Evolutionary conservation across 2,113 vertebrate species (phyloP), one percentile per base, ranked within the genome.

Genomic region (Carlito syrichta): DNA sequence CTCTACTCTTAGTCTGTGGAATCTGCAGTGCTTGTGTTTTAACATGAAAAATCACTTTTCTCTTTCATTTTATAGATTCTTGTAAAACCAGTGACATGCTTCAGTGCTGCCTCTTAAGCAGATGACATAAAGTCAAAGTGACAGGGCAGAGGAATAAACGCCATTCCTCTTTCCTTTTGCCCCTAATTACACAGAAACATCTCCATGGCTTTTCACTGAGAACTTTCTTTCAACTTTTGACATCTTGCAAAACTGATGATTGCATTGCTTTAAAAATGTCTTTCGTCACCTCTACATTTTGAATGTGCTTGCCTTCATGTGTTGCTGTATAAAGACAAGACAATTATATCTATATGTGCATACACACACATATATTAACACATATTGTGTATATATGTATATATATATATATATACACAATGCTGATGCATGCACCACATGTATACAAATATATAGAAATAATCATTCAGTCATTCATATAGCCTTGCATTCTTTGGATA

Each of bases 231-330:
- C 71, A 96, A 94, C 97, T 98, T 96, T 85, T 66, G 92, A 97
- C 81, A 97, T 98, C 98, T 94, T 98, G 97, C 87, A 98, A 98
- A 98, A 98, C 98, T 99, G 98, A 99, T 99, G 98, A 98, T 95
- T 98, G 77, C 93, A 58, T 97, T 97, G 98, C 97, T 97, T 98
- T 95, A 98, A 98, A 98, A 98, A 98, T 98, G 87, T 97, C 93
- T 97, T 71, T 97, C 30, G 95, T 74, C 78, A 96, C 86, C 17
- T 84, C 23, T 95, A 66, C 81, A 97, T 98, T 98, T 97, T 96
- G 97, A 98, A 98, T 94, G n/a, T 1, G 82, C 74, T 94, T 98
- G 73, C 69, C 68, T 91, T 96, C 95, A 93, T 86, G 45, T 96
- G 50, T 88, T 71, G 87, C 69, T 1, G 0, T 92, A 69, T 71